Percentiles rank a stretch among this genome's conserved stretches.
Evolutionary conservation across 2,797 vertebrate genomes (phyloP).

Genomic region (Gila robusta): DNA sequence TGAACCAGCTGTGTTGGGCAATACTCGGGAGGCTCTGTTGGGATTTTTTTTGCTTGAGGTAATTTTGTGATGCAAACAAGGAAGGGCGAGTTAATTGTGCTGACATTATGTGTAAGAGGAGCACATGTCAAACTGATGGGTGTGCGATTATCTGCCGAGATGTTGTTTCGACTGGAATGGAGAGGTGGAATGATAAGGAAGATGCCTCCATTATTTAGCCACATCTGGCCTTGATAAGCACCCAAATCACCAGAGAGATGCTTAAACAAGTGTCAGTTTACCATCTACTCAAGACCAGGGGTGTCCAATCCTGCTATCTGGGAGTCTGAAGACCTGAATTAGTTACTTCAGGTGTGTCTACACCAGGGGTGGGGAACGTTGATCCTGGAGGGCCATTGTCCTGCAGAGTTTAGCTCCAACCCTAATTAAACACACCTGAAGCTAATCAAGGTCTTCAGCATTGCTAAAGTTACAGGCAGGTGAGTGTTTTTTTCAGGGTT

Average conservation of each 20-base stretch:
- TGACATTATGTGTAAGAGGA: constrained; percentile 10
- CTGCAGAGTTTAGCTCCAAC: no score
- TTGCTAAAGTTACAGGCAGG: no score
- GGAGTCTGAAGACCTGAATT: background rate
- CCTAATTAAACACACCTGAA: no score
- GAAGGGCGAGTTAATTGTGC: background rate
- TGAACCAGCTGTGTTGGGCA: constrained; percentile 48
- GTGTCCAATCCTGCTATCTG: no score
- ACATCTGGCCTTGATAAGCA: constrained; percentile 60
- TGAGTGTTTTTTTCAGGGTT: no score
- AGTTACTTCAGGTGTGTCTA: background rate
- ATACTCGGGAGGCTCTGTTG: constrained; percentile 22
- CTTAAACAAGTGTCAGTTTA: background rate
- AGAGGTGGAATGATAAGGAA: background rate
- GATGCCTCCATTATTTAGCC: constrained; percentile 44
- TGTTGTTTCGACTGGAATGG: constrained; percentile 17
- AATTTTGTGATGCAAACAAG: constrained; percentile 31
- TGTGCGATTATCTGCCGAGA: background rate
- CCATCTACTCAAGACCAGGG: background rate
- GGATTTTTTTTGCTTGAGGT: constrained; percentile 7
- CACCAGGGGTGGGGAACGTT: no score
- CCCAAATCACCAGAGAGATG: constrained; percentile 54
- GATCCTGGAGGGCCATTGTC: no score
- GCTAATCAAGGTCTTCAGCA: no score
- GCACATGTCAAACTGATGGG: constrained; percentile 10